Evolutionary conservation across 2,888 invertebrate species (phyloP).

Genomic region (Hirudinaria manillensis): DNA sequence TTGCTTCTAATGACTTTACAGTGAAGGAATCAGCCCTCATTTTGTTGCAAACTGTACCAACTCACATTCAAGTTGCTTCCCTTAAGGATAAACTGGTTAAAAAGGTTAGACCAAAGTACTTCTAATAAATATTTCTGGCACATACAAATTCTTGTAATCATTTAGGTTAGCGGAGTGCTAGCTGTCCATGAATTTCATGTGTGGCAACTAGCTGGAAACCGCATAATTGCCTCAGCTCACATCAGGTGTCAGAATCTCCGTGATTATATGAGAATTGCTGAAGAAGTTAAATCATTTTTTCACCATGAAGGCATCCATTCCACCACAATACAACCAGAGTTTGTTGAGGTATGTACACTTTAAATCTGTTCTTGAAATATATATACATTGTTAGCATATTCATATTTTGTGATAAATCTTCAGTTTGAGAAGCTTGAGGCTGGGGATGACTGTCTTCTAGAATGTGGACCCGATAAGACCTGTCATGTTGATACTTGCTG

Average conservation of each 20-base stretch:
- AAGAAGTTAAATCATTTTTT: constrained; percentile 92
- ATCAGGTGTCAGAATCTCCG: constrained; percentile 82
- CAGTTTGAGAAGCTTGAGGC: constrained; percentile 38
- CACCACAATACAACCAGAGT: constrained; percentile 96
- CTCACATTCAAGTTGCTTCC: constrained; percentile 79
- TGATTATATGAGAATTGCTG: constrained; percentile 94
- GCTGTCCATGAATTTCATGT: constrained; percentile 97
- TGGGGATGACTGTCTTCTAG: constrained; percentile 45
- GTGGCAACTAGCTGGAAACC: constrained; percentile 93
- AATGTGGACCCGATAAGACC: constrained; percentile 48
- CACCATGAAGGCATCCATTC: constrained; percentile 98
- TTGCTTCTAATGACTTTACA: constrained; percentile 28
- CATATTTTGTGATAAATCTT: constrained; percentile 3
- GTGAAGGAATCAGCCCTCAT: constrained; percentile 42
- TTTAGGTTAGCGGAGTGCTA: constrained; percentile 75
- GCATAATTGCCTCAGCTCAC: constrained; percentile 94
- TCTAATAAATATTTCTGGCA: background rate
- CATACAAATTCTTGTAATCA: too few species aligned
- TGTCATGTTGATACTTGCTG: constrained; percentile 51
- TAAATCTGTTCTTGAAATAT: background rate
- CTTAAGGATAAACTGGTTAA: constrained; percentile 71
- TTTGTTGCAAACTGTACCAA: constrained; percentile 88
- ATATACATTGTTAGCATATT: background rate
- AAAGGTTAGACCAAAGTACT: constrained; percentile 53
- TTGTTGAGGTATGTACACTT: constrained; percentile 64